Evolutionary conservation across 2,888 invertebrate species (phyloP).

Genomic region (Pseudococcus longispinus): DNA sequence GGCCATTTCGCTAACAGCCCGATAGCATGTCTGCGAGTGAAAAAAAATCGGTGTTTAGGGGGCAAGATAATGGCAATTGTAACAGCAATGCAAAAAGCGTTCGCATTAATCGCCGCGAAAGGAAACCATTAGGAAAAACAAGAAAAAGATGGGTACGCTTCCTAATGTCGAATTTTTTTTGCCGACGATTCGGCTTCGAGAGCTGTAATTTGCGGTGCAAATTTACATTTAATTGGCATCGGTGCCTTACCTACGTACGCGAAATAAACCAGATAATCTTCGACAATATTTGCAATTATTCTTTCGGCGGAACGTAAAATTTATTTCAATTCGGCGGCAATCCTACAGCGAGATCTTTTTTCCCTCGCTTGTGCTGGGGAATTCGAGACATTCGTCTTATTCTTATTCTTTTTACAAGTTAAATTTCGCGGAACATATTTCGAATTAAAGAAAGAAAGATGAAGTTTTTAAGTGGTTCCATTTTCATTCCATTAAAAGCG

Average conservation of each 20-base stretch:
- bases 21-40: neutral
- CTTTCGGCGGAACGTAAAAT: neutral
- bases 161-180: neutral
- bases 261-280: conserved; percentile 15
- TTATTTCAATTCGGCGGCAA: neutral
- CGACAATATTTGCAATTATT: neutral
- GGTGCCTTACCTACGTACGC: neutral
- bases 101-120: neutral
- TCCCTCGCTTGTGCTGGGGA: neutral
- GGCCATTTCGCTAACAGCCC: neutral
- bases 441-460: conserved; percentile 23
- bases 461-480: conserved; percentile 19
- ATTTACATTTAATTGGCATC: neutral
- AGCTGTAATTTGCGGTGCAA: neutral
- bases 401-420: neutral
- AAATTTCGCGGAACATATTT: conserved; percentile 19
- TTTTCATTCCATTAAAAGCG: conserved; percentile 28
- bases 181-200: neutral
- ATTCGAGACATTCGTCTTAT: neutral
- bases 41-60: neutral
- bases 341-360: neutral
- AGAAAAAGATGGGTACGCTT: neutral
- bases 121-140: conserved; percentile 11
- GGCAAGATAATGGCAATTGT: neutral
- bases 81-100: neutral